Evolutionary conservation across 1,140 invertebrate species (phyloP).

Genomic region (Heliconius congener): DNA sequence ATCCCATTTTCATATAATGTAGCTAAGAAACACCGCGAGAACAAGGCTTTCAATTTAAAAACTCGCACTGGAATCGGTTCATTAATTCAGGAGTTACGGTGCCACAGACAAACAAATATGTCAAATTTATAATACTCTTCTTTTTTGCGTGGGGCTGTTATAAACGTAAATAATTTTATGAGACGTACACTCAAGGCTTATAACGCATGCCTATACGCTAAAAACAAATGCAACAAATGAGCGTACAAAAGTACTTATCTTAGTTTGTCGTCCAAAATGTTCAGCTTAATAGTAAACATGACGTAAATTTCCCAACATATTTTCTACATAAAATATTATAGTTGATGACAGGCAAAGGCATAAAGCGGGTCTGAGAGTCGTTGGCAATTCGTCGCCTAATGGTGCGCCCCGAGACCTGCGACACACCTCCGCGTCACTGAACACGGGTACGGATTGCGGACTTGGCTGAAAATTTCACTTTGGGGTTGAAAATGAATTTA

Average conservation of each 20-base stretch:
- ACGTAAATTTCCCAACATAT: conserved; percentile 19
- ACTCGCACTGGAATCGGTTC: too few relatives aligned
- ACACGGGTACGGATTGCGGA: conserved; percentile 31
- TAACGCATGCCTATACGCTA: too few relatives aligned
- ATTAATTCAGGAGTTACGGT: too few relatives aligned
- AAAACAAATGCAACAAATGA: background rate
- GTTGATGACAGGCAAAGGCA: conserved; percentile 27
- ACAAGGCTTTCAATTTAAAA: too few relatives aligned
- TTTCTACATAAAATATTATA: conserved; percentile 34
- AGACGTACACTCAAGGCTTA: too few relatives aligned
- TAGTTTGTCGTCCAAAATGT: background rate
- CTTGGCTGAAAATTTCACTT: conserved; percentile 16
- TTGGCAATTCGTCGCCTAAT: conserved; percentile 38
- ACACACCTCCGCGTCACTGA: conserved; percentile 36
- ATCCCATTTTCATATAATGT: too few relatives aligned
- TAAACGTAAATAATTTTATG: background rate
- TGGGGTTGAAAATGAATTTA: background rate
- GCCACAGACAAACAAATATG: too few relatives aligned
- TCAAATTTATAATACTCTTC: too few relatives aligned
- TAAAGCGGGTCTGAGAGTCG: conserved; percentile 30
- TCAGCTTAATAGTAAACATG: conserved; percentile 8
- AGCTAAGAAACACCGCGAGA: too few relatives aligned
- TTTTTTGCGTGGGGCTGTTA: background rate
- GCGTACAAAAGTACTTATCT: background rate
- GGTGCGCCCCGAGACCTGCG: conserved; percentile 38